Base-by-base conservation (phyloP, 2,797 vertebrate species). In the Acanthopagrus latus region DNA sequence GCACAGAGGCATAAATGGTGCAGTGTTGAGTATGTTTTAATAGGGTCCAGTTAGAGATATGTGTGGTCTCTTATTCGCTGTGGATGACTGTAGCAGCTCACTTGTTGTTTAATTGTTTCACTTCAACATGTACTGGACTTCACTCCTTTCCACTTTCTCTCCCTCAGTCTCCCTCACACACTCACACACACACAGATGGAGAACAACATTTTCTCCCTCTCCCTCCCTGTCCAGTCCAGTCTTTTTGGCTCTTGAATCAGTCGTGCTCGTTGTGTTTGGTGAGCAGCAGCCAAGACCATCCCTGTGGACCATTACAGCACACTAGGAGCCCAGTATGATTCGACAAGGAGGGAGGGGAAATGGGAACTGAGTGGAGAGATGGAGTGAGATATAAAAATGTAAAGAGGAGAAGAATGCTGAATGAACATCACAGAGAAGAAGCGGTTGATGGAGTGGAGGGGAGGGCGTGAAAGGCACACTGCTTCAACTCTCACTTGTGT, bases 241-340 rank as follows among this genome's bases (percentile, higher is more conserved):
- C 54, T 71, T 71, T 82, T 86, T 83, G 82, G 81, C 75, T 80
- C 71, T 78, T 70, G 71, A 83, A 78, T 89, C 83, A 80, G 81
- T 83, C 66, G 71, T 84, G 68, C 81, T 86, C 20, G 38, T 81
- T 91, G 85, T 85, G 82, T 89, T 89, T 87, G 65, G 78, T 83
- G 85, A 62, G 90, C 68, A 80, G 86, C 85, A 76, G 89, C 90
- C 90, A 91, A 89, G 55, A 64, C 33, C 12, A 29, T 89, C 89
- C 85, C 91, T n/a, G 48, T 48, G 82, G 87, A 85, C 83, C 82
- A 83, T 89, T 88, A 87, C 83, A 67, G 63, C 75, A 79, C 76
- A 81, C 73, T 52, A 72, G 60, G 68, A 83, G 73, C 66, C 65
- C 18, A 18, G 62, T 70, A 54, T 54, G 70, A 84, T 41, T 41